These are phyloP conservation scores for Mimachlamys varia DNA, from an alignment of 2,888 invertebrate genomes.

Conservation along the genomic window DNA sequence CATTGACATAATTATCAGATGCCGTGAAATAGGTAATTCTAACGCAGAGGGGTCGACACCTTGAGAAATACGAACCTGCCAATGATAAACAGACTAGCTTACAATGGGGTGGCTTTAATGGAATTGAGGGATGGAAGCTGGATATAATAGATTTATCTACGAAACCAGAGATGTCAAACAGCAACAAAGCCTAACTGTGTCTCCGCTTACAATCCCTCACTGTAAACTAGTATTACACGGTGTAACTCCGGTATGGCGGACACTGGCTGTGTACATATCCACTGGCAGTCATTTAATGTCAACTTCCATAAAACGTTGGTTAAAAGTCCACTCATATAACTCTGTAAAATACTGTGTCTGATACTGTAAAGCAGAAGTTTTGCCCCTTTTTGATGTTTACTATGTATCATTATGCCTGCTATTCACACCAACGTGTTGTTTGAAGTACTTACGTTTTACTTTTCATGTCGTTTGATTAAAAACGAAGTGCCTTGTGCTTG, in stretches of 20 bases:
- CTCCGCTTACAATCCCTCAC: background rate
- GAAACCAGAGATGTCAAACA: background rate
- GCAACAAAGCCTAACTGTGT: background rate
- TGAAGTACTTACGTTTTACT: no score
- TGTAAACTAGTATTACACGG: background rate
- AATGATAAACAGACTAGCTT: background rate
- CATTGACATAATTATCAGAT: constrained; percentile 26
- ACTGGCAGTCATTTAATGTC: background rate
- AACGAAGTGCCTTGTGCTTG: no score
- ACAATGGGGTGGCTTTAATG: background rate
- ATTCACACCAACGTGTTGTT: no score
- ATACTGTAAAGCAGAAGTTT: no score
- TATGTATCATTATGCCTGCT: no score
- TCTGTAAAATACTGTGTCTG: no score
- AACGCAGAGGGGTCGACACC: background rate
- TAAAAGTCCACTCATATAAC: no score
- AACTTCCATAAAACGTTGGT: background rate
- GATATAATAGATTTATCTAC: constrained; percentile 9
- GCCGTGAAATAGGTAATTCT: background rate
- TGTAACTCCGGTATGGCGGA: background rate
- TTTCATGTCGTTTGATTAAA: no score
- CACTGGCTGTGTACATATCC: background rate
- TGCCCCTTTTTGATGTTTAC: no score
- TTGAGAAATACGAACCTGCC: background rate
- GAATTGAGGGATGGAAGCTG: constrained; percentile 13